Evolutionary conservation across 2,797 vertebrate genomes (phyloP), one percentile per base, ranked within the genome.

Genomic region (Danio choprae): DNA sequence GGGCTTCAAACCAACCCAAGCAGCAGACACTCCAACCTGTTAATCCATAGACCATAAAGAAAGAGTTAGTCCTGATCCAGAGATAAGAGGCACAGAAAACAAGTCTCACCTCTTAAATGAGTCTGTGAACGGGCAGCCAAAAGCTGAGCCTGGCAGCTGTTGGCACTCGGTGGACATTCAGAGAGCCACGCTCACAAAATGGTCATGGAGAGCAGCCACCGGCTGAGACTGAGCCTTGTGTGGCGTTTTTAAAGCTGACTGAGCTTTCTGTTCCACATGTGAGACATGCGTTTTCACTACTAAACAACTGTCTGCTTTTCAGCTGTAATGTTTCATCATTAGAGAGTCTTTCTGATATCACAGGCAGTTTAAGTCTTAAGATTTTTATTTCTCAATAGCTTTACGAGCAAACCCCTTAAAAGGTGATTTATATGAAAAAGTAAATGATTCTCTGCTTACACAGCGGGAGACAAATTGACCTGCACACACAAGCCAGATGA

Each of bases 91-190:
- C 67, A 48, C 50, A 60, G 51, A 69, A 78, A 74, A 74, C 51
- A 48, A 62, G 38, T 55, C 41, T 65, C 67, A 80, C 64, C 85
- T 74, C 46, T 46, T 77, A 65, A 73, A 73, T 29, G 68, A 16
- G 65, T 40, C 38, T 74, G 69, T 22, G 69, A 80, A 84, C 62
- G 65, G 20, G 38, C 22, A 75, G 70, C 69, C 38, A 75, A 29
- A 29, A 83, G 74, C 60, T 67, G 59, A 43, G 83, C 80, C 83
- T 74, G 85, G 87, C 80, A 82, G 83, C 74, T 71, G 77, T 76
- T 84, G 81, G 77, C 85, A 77, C 87, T 88, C 80, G 88, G 84
- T 77, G 74, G 86, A 44, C 77, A 79, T 73, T 41, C 79, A 77
- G 73, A 70, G 63, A 85, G n/a, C 83, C 77, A 82, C 48, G 68